A percentile compares a stretch with the other conserved stretches of the same genome.
Evolutionary conservation across 2,888 invertebrate species (phyloP).

Genomic region (Hedya salicella): DNA sequence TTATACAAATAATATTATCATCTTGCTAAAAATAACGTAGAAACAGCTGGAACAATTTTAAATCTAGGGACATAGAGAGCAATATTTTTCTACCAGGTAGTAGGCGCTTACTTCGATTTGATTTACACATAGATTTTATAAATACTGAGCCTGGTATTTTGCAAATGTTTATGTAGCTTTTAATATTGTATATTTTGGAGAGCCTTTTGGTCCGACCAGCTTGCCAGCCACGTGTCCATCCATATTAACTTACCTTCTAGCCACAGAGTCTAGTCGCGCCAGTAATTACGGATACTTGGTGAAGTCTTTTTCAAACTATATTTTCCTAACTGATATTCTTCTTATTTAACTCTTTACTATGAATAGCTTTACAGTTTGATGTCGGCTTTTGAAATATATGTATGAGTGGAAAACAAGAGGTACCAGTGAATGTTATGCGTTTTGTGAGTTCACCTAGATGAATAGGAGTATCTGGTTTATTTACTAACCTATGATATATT

Average conservation of each 20-base stretch:
- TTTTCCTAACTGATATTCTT: constrained; percentile 76
- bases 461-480: constrained; percentile 55
- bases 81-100: constrained; percentile 79
- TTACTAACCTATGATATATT: constrained; percentile 59
- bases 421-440: constrained; percentile 75
- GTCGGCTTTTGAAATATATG: constrained; percentile 79
- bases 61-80: constrained; percentile 73
- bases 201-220: constrained; percentile 66
- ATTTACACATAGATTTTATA: constrained; percentile 72
- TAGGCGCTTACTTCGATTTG: constrained; percentile 77
- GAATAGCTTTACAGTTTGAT: constrained; percentile 81
- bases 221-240: constrained; percentile 83
- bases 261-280: constrained; percentile 68
- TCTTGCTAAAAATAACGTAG: constrained; percentile 64
- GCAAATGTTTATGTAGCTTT: constrained; percentile 75
- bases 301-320: constrained; percentile 66
- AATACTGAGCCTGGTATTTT: constrained; percentile 72
- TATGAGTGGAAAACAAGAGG: constrained; percentile 49
- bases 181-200: constrained; percentile 60
- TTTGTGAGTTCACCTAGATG: constrained; percentile 66
- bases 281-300: constrained; percentile 71
- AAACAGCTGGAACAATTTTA: constrained; percentile 75
- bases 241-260: constrained; percentile 75
- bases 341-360: constrained; percentile 77
- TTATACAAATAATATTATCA: constrained; percentile 60